Evolutionary conservation across 1,140 invertebrate species (phyloP).

Genomic region (Eulimnadia texana): DNA sequence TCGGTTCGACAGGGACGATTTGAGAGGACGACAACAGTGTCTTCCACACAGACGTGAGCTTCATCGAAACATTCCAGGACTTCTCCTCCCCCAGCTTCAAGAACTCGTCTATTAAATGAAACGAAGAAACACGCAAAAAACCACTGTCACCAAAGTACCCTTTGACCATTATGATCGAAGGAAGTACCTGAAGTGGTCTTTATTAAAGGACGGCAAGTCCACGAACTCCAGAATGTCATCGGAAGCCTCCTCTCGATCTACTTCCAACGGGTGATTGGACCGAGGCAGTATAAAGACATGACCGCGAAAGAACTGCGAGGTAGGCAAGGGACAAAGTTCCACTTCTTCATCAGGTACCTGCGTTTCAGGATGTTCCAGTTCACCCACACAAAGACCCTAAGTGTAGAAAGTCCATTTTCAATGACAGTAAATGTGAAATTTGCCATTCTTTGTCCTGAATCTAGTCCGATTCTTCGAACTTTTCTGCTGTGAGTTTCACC

Average conservation of each 20-base stretch:
- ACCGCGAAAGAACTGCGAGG: conserved; percentile 3
- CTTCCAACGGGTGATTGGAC: background rate
- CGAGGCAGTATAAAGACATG: conserved; percentile 10
- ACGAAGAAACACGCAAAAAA: too few relatives aligned
- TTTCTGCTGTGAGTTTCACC: background rate
- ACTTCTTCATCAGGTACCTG: background rate
- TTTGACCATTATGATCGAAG: too few relatives aligned
- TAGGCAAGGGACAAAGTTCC: background rate
- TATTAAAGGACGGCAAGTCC: background rate
- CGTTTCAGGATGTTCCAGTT: background rate
- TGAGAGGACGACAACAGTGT: background rate
- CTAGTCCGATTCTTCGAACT: background rate
- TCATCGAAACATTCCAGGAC: conserved; percentile 12
- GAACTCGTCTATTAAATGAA: background rate
- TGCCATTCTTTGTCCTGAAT: background rate
- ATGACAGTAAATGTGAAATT: too few relatives aligned
- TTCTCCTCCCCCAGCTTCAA: conserved; percentile 5
- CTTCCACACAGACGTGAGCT: background rate
- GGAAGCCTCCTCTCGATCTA: background rate
- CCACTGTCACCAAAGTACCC: too few relatives aligned
- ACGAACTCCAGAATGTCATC: background rate
- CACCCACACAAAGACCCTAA: background rate
- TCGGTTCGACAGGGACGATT: conserved; percentile 14
- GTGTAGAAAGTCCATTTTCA: background rate
- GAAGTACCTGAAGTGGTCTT: background rate